Base-by-base conservation (phyloP, 2,888 invertebrate species). In the Drosophila longiperda region DNA sequence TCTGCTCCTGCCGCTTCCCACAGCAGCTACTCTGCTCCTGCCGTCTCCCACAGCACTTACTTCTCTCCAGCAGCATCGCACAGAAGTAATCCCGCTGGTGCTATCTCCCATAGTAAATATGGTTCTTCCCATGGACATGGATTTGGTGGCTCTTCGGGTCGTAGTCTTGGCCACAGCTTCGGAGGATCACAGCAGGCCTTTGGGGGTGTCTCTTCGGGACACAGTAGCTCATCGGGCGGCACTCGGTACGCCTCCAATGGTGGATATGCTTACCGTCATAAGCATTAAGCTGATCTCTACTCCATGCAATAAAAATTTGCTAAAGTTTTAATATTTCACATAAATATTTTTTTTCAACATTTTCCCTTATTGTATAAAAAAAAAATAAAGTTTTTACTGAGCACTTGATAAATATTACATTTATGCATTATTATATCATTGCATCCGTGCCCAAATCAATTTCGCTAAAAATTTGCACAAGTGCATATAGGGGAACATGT, bases 201-300 rank as follows among this genome's bases (percentile, higher is more conserved):
- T 11, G 68, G 59, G 1, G 59, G 59, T 15, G 36, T 52, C 38
- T 40, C 59, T 48, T 45, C 45, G 8, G 69, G 52, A 1, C 58
- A 59, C 23, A 26, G 69, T 26, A 54, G 65, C 49, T 66, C 78
- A 8, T 49, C 23, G 15, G 58, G 49, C 12, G 86, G 73, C 63
- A 88, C 89, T 36, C 77, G 72, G 23, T 90, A 91, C 53, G 84
- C 78, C 29, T 48, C 85, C 32, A 90, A 90, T 57, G 90, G 90
- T 33, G 91, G 90, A 48, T 91, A 90, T 54, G 76, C 74, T 32
- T 90, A 90, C 59, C 79, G 78, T 40, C 69, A 75, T 29, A 80
- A 67, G 65, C 66, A 85, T 26, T 80, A 64, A 77, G 32, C 32
- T 67, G 68, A 80, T 73, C 78, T 78, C 67, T n/a, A 38, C 26